Evolutionary conservation across 2,113 vertebrate genomes (phyloP), one percentile per base, ranked within the genome.

Genomic region (Hirundichthys speculiger): DNA sequence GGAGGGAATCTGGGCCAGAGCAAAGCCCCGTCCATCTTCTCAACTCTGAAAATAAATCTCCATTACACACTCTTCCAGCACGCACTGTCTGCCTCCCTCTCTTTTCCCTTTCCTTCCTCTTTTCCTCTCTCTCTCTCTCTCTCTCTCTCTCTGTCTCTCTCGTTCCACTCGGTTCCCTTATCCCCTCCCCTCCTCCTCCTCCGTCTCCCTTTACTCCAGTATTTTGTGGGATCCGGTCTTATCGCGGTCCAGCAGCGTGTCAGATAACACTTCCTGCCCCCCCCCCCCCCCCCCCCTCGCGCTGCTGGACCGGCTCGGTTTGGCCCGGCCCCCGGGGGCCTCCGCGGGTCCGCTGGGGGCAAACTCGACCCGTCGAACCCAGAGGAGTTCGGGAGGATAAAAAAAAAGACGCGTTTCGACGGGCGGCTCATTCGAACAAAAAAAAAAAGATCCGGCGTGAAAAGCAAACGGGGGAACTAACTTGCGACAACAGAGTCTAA

Each of bases 171-270:
- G 13, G 12, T 16, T 20, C 10, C n/a, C n/a, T n/a, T n/a, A n/a
- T n/a, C n/a, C 0, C 18, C 16, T 25, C 20, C 22, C 19, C 39
- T 54, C 53, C 41, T 45, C 21, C 27, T 24, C 58, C 61, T 6
- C 24, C 76, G 54, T 66, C 40, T 21, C 68, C 49, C 67, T 40
- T 30, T 60, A 30, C 24, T 69, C 53, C 55, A 63, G 72, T 45
- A 38, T 69, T 82, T 47, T 54, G 59, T 1, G 2, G 63, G 62
- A 65, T 72, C 64, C 56, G 70, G 53, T 77, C 60, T 86, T 83
- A 86, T 87, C 85, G 67, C 60, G 0, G 39, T 60, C 53, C 59
- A 65, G 69, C 87, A 87, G 82, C 20, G 27, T 42, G 64, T 74
- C 64, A 58, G 52, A 40, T 18, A 12, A 25, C 10, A 13, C 68